Base-by-base conservation (phyloP, 2,797 vertebrate genomes). In the Cuniculus paca region DNA sequence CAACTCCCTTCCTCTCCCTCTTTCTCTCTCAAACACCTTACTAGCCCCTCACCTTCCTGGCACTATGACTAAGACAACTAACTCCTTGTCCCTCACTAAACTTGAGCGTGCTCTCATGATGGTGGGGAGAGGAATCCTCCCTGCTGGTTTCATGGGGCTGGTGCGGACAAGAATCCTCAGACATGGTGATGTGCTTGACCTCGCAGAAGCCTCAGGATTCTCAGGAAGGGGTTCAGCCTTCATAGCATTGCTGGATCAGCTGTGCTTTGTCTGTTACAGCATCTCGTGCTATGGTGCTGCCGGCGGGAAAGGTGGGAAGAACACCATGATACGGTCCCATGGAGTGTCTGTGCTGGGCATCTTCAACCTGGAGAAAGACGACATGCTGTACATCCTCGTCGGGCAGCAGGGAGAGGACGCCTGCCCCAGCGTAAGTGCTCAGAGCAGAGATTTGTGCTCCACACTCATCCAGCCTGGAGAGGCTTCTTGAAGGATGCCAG, bases 331-430 rank as follows among this genome's bases (percentile, higher is more conserved):
- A 96, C 98, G 99, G 90, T 99, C 99, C 52, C 99, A 99, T 0
- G 99, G 99, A 0, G 99, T 99, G 93, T 99, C 98, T 94, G 99
- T 99, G 83, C 98, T 99, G 6, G 99, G 99, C 95, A 99, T 99
- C 98, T 99, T 99, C 98, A 98, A 98, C 94, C 98, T 99, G 65
- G 99, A 99, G 97, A 99, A 99, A 97, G 99, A 99, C 7, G 99
- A 99, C 75, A 98, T 98, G 0, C 98, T 99, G 12, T 98, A 99
- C 95, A 99, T 99, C 98, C 98, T 99, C 98, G 99, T 99, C 60
- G 99, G 99, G 96, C 99, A 99, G 90, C 98, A 99, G 98, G 99
- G 99, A 91, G 99, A 99, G 97, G 99, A 99, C 11, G 99, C 99
- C 42, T 99, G 99, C 81, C 99, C 99, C 91, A 99, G 99, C 50